Evolutionary conservation across 2,797 vertebrate genomes (phyloP).

Genomic region (Heterohyrax brucei): DNA sequence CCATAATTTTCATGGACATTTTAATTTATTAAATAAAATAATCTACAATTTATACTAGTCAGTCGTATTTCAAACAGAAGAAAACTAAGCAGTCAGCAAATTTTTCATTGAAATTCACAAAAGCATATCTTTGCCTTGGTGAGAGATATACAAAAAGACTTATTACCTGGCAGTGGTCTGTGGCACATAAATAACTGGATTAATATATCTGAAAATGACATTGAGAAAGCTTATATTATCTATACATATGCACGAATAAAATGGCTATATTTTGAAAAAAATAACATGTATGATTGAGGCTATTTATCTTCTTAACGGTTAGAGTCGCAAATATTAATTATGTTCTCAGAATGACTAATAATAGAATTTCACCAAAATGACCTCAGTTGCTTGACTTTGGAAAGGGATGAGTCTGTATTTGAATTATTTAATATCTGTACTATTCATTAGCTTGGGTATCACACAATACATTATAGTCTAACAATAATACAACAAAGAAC

Average conservation of each 20-base stretch:
- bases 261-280: slow-evolving; percentile 48
- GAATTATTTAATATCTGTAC: slow-evolving; percentile 21
- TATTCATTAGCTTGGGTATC: slow-evolving; percentile 30
- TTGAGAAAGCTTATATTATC: slow-evolving; percentile 64
- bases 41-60: not conserved
- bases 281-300: slow-evolving; percentile 51
- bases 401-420: slow-evolving; percentile 17
- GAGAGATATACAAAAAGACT: not conserved
- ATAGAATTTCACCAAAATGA: slow-evolving; percentile 44
- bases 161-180: not conserved
- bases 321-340: slow-evolving; percentile 73
- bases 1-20: not conserved
- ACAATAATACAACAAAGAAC: not conserved
- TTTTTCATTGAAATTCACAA: slow-evolving; percentile 30
- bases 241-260: slow-evolving; percentile 56
- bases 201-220: slow-evolving; percentile 70
- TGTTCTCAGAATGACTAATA: slow-evolving; percentile 68
- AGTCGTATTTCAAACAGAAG: not conserved
- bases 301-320: slow-evolving; percentile 70
- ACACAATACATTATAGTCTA: slow-evolving; percentile 49
- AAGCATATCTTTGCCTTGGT: slow-evolving; percentile 65
- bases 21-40: slow-evolving; percentile 53
- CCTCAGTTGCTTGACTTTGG: not conserved
- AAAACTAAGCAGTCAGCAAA: not conserved
- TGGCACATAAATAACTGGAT: slow-evolving; percentile 66